Evolutionary conservation across 2,888 invertebrate genomes (phyloP).

Genomic region (Homarus gammarus): DNA sequence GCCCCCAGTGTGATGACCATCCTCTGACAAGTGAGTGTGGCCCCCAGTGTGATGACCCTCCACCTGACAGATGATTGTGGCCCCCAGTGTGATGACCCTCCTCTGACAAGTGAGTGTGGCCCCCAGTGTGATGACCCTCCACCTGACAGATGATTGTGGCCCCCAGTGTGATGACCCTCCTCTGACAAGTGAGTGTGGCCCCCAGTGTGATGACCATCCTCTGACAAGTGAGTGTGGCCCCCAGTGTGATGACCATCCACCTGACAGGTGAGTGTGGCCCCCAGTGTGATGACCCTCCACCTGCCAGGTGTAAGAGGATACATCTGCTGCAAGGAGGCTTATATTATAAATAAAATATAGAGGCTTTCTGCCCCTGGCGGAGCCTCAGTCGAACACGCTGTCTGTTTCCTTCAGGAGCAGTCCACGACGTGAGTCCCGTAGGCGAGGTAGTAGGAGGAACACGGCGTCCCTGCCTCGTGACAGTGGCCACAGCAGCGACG

Average conservation of each 20-base stretch:
- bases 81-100: constrained; percentile 4
- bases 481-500: constrained; percentile 74
- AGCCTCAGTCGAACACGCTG: too few species aligned
- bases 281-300: too few species aligned
- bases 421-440: constrained; percentile 37
- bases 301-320: too few species aligned
- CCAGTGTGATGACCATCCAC: too few species aligned
- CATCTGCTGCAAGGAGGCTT: too few species aligned
- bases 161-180: background rate
- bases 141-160: background rate
- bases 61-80: background rate
- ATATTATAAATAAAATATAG: too few species aligned
- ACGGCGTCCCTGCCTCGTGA: constrained; percentile 56
- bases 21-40: too few species aligned
- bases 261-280: too few species aligned
- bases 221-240: too few species aligned
- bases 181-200: background rate
- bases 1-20: too few species aligned
- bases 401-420: background rate
- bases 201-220: background rate
- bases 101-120: background rate
- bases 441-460: constrained; percentile 36
- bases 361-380: too few species aligned
- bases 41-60: too few species aligned
- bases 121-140: constrained; percentile 3